phyloP scores from a whole-genome alignment of 64 coral and sea anemone species.

The Trachythela sp. region DNA sequence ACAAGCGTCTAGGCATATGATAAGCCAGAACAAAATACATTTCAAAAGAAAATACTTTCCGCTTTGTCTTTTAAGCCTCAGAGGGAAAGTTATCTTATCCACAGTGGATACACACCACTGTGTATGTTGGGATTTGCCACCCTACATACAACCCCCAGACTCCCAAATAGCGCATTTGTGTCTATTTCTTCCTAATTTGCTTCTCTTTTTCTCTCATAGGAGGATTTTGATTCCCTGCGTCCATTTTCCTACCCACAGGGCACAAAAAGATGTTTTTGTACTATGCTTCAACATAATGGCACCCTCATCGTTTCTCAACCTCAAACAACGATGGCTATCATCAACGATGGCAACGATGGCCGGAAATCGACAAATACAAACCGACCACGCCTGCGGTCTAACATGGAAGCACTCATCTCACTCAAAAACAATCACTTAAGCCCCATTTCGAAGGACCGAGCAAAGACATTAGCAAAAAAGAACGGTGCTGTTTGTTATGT shows the following conservation, averaged over 20 bases:
- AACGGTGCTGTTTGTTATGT: conserved; percentile 74
- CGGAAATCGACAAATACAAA: conserved; percentile 66
- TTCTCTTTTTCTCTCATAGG: conserved; percentile 58
- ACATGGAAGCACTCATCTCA: conserved; percentile 63
- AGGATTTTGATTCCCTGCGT: conserved; percentile 86
- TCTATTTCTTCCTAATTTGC: too few species aligned
- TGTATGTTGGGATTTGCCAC: too few species aligned
- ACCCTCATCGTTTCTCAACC: conserved; percentile 85
- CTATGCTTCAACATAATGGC: conserved; percentile 94
- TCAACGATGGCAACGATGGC: too few species aligned
- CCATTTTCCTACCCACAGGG: conserved; percentile 84
- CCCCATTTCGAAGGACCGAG: conserved; percentile 50
- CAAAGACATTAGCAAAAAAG: conserved; percentile 71
- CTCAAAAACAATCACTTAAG: conserved; percentile 52
- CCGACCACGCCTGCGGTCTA: conserved; percentile 61
- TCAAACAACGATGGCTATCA: conserved; percentile 87
- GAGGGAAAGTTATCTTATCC: too few species aligned
- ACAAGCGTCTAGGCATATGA: too few species aligned
- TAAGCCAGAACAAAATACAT: too few species aligned
- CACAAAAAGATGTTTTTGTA: conserved; percentile 86
- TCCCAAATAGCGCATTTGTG: too few species aligned
- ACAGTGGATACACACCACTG: too few species aligned
- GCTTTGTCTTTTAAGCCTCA: too few species aligned
- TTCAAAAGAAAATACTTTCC: too few species aligned
- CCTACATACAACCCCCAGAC: too few species aligned